Evolutionary conservation across 2,888 invertebrate genomes (phyloP), one percentile per base, ranked within the genome.

Genomic region (Pyrocoelia pectoralis): DNA sequence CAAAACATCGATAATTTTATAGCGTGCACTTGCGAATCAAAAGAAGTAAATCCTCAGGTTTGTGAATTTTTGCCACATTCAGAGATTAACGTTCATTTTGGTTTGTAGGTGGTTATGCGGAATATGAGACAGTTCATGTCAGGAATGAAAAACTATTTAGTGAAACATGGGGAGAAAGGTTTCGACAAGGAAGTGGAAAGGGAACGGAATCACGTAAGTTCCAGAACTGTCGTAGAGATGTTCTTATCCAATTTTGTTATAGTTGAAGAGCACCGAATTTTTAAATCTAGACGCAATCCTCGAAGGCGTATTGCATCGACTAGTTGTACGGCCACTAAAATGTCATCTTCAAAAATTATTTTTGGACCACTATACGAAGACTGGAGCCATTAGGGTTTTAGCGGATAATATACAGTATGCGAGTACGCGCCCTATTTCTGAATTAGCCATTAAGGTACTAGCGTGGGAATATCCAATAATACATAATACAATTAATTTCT

Each of bases 61-160:
- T 72, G 19, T 19, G 29, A 14, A 29, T 52, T 52, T 41, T 43
- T 18, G 9, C 6, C 12, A 65, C 10, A 15, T 14, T n/a, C n/a
- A n/a, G n/a, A n/a, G n/a, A n/a, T n/a, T n/a, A n/a, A n/a, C n/a
- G n/a, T 15, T 5, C 6, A 17, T 9, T 17, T n/a, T n/a, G n/a
- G 17, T 77, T 76, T 24, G 33, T 71, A 85, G 85, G 86, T 94
- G 60, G 93, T 93, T 68, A 93, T 94, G 93, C 86, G 93, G 64
- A 94, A 94, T 76, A 93, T 97, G 85, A 87, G 97, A 0, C 97
- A 97, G 80, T 98, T 98, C 79, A 97, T 98, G 94, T 97, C 94
- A 12, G 98, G 97, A 58, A 97, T 98, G 91, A 98, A 98, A 81
- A 98, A 98, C 81, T 98, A 97, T 81, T 85, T 98, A 64, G 94